Evolutionary conservation across 2,113 vertebrate genomes (phyloP).

Genomic region (Oxyruncus cristatus): DNA sequence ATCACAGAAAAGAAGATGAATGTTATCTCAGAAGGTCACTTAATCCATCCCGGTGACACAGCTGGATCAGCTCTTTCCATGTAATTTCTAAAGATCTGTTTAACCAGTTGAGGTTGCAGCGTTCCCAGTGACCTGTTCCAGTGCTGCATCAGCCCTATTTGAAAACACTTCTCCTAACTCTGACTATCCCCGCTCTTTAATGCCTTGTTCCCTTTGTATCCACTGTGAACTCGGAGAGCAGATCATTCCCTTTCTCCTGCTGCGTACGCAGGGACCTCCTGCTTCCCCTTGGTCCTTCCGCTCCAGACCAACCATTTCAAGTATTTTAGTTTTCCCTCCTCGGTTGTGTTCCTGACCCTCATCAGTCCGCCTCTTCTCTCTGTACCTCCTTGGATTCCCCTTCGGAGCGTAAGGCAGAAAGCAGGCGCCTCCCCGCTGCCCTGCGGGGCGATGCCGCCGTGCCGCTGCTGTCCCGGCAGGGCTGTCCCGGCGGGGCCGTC

Average conservation of each 20-base stretch:
- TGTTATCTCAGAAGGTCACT: background rate
- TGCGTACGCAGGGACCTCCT: background rate
- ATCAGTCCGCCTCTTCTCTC: background rate
- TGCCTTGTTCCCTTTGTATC: background rate
- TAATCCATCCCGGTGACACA: background rate
- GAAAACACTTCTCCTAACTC: background rate
- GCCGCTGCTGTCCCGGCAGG: no score
- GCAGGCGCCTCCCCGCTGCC: background rate
- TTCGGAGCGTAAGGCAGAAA: background rate
- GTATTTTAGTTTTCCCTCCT: background rate
- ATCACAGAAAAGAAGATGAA: background rate
- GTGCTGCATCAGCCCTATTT: background rate
- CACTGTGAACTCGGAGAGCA: accelerated
- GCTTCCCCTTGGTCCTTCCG: background rate
- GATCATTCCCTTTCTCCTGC: background rate
- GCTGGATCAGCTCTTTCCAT: background rate
- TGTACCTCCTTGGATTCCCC: background rate
- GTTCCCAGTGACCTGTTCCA: background rate
- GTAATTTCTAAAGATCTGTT: background rate
- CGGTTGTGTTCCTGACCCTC: background rate
- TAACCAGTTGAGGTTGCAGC: background rate
- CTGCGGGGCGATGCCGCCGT: background rate
- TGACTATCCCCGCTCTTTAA: background rate
- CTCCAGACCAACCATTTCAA: background rate
- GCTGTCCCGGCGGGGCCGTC: no score